Evolutionary conservation across 1,140 invertebrate species (phyloP).

Genomic region (Portunus trituberculatus): DNA sequence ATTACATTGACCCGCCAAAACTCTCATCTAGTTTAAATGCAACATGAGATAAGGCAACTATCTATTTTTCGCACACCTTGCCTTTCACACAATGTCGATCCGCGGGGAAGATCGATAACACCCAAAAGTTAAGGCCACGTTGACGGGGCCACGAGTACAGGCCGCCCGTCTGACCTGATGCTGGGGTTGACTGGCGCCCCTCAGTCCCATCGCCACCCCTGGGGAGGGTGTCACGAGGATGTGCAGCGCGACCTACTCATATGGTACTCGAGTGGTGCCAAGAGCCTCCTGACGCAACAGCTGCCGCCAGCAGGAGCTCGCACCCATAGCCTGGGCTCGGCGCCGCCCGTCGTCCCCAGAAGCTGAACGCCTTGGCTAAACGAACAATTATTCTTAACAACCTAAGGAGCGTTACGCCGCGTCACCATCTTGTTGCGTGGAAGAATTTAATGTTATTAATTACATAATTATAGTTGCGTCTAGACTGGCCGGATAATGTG

Average conservation of each 20-base stretch:
- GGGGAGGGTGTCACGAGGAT: neutral
- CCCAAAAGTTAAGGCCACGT: neutral
- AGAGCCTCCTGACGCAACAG: neutral
- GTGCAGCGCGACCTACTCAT: neutral
- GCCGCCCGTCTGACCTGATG: neutral
- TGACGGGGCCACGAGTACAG: neutral
- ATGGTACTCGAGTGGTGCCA: neutral
- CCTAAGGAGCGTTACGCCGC: conserved; percentile 16
- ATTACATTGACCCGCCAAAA: conserved; percentile 48
- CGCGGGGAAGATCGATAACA: neutral
- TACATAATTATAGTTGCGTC: neutral
- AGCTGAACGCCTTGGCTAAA: conserved; percentile 8
- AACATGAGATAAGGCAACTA: neutral
- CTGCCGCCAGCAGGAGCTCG: neutral
- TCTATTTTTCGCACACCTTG: neutral
- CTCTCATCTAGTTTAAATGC: neutral
- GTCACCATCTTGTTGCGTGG: conserved; percentile 9
- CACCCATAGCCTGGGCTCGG: neutral
- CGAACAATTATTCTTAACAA: conserved; percentile 12
- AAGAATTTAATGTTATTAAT: conserved; percentile 25
- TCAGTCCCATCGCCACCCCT: neutral
- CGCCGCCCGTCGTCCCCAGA: neutral
- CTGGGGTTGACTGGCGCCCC: neutral
- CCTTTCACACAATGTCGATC: neutral
- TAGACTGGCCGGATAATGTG: conserved; percentile 20